Percentiles rank a stretch among this genome's conserved stretches.
Conservation (phyloP, 2,797 vertebrate species). For the Chrysocyon brachyurus region DNA sequence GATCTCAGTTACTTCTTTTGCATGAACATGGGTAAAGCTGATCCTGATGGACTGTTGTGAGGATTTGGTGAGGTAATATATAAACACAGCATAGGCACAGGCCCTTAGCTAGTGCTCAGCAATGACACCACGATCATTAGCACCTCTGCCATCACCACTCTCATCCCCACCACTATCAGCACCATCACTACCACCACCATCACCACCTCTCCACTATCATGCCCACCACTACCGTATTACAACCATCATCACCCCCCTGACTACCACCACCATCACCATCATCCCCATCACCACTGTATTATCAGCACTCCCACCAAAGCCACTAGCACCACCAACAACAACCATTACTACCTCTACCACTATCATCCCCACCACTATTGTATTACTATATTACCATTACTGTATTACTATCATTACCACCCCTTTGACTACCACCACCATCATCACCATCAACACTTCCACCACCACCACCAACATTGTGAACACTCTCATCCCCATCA, state of each 20-base stretch:
- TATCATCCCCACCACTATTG: not conserved
- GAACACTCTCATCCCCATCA: not conserved
- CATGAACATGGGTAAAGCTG: not conserved
- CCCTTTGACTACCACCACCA: not conserved
- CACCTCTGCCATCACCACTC: not conserved
- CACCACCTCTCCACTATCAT: not conserved
- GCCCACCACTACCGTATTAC: not conserved
- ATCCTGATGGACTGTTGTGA: not conserved
- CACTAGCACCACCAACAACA: fast-evolving
- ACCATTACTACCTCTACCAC: fast-evolving
- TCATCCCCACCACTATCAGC: not conserved
- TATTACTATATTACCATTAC: not conserved
- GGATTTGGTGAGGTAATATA: not conserved
- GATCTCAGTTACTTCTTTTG: not conserved
- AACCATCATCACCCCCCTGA: not conserved
- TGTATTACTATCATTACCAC: too few relatives aligned
- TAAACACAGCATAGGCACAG: not conserved
- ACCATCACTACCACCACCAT: not conserved
- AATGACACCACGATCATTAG: too few relatives aligned
- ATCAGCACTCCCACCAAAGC: fast-evolving
- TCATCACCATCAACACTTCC: not conserved
- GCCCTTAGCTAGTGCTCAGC: not conserved
- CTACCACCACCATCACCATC: not conserved
- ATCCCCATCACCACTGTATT: not conserved
- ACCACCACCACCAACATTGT: not conserved